Evolutionary conservation across 2,888 invertebrate genomes (phyloP), one percentile per base, ranked within the genome.

Genomic region (Ctenicera cuprea): DNA sequence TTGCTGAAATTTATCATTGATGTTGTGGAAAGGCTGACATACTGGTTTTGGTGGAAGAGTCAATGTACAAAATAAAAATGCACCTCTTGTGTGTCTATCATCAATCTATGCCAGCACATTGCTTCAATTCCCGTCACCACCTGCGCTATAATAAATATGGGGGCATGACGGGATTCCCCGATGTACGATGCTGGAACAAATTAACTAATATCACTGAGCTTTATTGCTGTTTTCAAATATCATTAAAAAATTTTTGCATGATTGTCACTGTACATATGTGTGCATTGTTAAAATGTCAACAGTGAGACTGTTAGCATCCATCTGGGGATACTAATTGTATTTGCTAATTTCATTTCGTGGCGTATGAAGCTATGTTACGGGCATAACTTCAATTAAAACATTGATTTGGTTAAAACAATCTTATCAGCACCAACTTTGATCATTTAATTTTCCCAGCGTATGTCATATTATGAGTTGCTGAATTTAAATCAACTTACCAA

Each of bases 31-130:
- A 57, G 20, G 16, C 38, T 59, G 20, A 33, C 18, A 41, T 48
- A 48, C 48, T 11, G 48, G 2, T 18, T 45, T 48, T 59, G 59
- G 20, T 22, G 1, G 38, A 18, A 12, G 38, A 59, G 59, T 41
- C 59, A 59, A 38, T 41, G 59, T 38, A 38, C 38, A 59, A 20
- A 37, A 69, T 61, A 61, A 50, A 69, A 69, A 69, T 69, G 59
- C 69, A 62, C 26, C 61, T 69, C 69, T 69, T 62, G 69, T 69
- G 48, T 33, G 61, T 50, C 33, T 20, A 30, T 37, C 48, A 69
- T 69, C 61, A 69, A 69, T 69, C 69, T 33, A 50, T 50, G 68
- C 57, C 69, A 38, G 38, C 14, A 14, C 59, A 59, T 57, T 61
- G 18, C 43, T 48, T 38, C 59, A 45, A 45, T 68, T 50, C 38